Conservation (phyloP, 1,140 invertebrate genomes). For the Calliphora vicina region DNA sequence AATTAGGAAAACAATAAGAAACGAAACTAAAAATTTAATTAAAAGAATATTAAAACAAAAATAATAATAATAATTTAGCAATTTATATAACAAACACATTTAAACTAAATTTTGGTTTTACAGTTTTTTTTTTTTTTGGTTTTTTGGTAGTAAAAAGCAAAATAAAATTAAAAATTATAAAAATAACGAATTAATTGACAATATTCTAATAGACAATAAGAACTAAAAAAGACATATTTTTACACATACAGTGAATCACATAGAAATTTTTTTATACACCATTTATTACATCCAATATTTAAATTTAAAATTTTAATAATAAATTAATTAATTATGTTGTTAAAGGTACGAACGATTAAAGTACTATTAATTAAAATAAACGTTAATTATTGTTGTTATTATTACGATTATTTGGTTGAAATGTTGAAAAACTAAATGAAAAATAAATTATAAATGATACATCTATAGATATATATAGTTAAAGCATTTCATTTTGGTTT, state of each 20-base stretch:
- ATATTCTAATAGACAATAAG: background rate
- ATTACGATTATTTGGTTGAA: no score
- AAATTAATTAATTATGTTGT: background rate
- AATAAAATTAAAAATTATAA: constrained; percentile 16
- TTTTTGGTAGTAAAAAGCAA: background rate
- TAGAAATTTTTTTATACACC: constrained; percentile 57
- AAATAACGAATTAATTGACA: background rate
- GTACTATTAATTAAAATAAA: no score
- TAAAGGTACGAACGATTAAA: background rate
- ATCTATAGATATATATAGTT: no score
- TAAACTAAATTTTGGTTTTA: constrained; percentile 16
- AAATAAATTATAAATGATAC: no score
- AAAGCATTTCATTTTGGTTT: no score
- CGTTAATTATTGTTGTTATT: no score
- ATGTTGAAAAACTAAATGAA: no score
- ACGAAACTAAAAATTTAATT: background rate
- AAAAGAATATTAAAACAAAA: background rate
- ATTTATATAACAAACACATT: background rate
- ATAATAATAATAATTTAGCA: background rate
- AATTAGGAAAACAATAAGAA: background rate
- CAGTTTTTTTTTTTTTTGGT: background rate
- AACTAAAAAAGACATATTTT: constrained; percentile 41
- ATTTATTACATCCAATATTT: constrained; percentile 60
- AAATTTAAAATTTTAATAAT: background rate
- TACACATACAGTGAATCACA: constrained; percentile 63